A percentile compares a stretch with the other conserved stretches of the same genome.
These are phyloP conservation scores for Anoplophora glabripennis DNA, from an alignment of 1,140 invertebrate genomes.

Conservation along the genomic window DNA sequence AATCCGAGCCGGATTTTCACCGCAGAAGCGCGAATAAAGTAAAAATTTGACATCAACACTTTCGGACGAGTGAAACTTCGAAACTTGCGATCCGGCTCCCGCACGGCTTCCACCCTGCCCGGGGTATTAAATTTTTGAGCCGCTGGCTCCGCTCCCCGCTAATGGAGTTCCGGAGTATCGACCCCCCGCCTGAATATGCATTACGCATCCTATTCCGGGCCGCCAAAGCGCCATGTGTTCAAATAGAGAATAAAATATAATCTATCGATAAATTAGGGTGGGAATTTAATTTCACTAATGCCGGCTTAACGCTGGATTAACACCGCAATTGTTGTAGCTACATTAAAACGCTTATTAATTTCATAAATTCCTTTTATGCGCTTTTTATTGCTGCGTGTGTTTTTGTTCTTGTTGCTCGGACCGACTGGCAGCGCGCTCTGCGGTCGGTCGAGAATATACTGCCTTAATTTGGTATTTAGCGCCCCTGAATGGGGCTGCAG, in stretches of 20 bases:
- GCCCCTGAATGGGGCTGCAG: too few relatives aligned
- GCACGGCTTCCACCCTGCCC: too few relatives aligned
- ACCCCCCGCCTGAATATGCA: conserved; percentile 3
- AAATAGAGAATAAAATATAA: conserved; percentile 42
- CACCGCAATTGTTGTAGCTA: conserved; percentile 33
- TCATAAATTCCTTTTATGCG: conserved; percentile 41
- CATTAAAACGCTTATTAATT: conserved; percentile 44
- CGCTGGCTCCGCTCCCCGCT: too few relatives aligned
- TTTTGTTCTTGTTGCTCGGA: conserved; percentile 14
- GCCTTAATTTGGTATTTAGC: too few relatives aligned
- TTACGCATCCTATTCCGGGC: not conserved
- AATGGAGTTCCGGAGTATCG: not conserved
- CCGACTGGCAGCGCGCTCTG: too few relatives aligned
- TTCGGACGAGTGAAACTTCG: too few relatives aligned
- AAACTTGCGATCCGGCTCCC: too few relatives aligned
- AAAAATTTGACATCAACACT: too few relatives aligned
- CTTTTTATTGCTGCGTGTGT: conserved; percentile 29
- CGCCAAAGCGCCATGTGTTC: conserved; percentile 36
- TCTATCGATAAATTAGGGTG: conserved; percentile 42
- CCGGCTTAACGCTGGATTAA: conserved; percentile 39
- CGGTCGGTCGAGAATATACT: too few relatives aligned
- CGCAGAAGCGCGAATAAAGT: too few relatives aligned
- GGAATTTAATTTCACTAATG: conserved; percentile 46
- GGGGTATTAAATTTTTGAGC: too few relatives aligned
- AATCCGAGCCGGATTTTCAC: conserved; percentile 14